phyloP scores from a whole-genome alignment of 2,888 invertebrate genomes.

The Alviniconcha strummeri region DNA sequence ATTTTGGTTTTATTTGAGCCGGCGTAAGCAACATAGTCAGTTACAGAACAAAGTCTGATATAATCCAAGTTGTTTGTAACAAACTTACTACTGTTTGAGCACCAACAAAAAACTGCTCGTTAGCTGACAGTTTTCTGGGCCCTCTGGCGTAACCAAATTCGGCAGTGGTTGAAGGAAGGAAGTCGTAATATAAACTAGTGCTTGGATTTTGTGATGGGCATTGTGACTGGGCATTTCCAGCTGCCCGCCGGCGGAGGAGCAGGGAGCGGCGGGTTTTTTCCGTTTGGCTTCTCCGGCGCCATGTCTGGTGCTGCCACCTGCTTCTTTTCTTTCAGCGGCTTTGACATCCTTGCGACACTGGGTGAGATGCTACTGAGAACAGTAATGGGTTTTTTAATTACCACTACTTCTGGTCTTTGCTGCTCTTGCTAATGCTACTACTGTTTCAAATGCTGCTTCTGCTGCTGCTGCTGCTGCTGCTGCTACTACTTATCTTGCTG shows the following conservation, averaged over 20 bases:
- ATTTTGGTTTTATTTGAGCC: too few species aligned
- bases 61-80: too few species aligned
- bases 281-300: conserved; percentile 85
- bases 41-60: too few species aligned
- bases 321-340: conserved; percentile 96
- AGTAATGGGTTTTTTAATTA: background rate
- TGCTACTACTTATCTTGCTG: conserved; percentile 23
- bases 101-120: too few species aligned
- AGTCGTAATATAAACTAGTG: too few species aligned
- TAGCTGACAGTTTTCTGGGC: too few species aligned
- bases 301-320: conserved; percentile 74
- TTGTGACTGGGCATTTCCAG: too few species aligned
- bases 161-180: too few species aligned
- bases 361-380: conserved; percentile 18
- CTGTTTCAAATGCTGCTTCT: background rate
- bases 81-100: too few species aligned
- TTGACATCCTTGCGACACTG: conserved; percentile 84
- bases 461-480: background rate
- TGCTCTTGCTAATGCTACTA: conserved; percentile 14
- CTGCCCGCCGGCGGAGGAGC: conserved; percentile 11
- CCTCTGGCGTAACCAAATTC: too few species aligned
- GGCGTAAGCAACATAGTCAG: too few species aligned
- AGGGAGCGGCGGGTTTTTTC: conserved; percentile 88
- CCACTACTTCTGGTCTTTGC: background rate
- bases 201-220: too few species aligned